Conservation (phyloP, 1,140 invertebrate genomes). For the Eulimnadia texana region DNA sequence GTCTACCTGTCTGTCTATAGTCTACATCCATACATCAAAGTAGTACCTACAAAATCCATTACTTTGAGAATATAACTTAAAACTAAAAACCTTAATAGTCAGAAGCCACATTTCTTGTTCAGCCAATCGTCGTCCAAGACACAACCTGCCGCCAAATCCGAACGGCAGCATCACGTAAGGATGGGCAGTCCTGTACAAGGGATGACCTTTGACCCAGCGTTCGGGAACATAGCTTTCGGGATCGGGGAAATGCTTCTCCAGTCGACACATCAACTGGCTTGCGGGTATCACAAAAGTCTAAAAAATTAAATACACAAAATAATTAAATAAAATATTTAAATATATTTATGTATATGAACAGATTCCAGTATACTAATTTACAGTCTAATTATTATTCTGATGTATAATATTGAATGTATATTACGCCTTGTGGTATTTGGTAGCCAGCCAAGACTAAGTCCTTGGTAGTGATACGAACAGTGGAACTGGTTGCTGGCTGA, state of each 20-base stretch:
- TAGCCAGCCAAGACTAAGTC: conserved; percentile 27
- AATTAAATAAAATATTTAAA: no score
- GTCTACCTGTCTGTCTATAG: no score
- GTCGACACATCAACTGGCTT: conserved; percentile 41
- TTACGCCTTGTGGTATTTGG: conserved; percentile 39
- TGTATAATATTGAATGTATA: no score
- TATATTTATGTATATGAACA: no score
- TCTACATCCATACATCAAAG: no score
- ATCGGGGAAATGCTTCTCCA: conserved; percentile 35
- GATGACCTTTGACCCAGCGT: conserved; percentile 33
- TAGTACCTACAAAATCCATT: no score
- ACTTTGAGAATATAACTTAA: no score
- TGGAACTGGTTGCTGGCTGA: conserved; percentile 24
- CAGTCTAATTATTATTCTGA: no score
- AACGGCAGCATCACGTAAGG: conserved; percentile 43
- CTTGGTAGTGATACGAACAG: conserved; percentile 22
- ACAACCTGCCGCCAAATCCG: conserved; percentile 42
- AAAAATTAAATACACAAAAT: no score
- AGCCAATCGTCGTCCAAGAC: conserved; percentile 48
- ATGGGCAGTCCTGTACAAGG: conserved; percentile 30
- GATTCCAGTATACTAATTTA: no score
- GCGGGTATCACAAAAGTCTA: conserved; percentile 38
- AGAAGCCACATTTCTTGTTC: conserved; percentile 69
- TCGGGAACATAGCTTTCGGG: conserved; percentile 40
- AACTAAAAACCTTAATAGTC: conserved; percentile 16